A percentile compares a stretch with the other conserved stretches of the same genome.
These are phyloP conservation scores for Aplidium turbinatum DNA, from an alignment of 23 tunicate genomes.

Conservation along the genomic window DNA sequence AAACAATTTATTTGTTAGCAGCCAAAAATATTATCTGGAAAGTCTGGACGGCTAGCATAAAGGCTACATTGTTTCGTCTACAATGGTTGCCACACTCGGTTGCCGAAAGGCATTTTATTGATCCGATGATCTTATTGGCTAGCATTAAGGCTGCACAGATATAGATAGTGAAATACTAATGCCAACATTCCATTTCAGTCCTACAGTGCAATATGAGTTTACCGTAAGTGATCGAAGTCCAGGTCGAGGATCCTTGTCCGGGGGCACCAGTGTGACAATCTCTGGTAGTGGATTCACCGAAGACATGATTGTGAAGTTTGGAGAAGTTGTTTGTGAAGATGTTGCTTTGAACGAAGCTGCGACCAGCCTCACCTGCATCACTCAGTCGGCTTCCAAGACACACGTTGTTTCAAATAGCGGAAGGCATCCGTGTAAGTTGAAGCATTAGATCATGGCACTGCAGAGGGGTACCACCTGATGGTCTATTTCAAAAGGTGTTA, in stretches of 20 bases:
- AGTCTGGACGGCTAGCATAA: too few relatives aligned
- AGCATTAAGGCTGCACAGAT: background rate
- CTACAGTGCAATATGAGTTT: slow-evolving; percentile 34
- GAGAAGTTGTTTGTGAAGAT: slow-evolving; percentile 38
- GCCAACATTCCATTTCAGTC: too few relatives aligned
- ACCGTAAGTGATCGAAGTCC: slow-evolving; percentile 24
- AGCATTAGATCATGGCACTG: too few relatives aligned
- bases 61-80: too few relatives aligned
- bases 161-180: too few relatives aligned
- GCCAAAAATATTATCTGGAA: too few relatives aligned
- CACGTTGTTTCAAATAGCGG: slow-evolving; percentile 54
- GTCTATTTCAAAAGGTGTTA: too few relatives aligned
- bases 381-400: slow-evolving; percentile 19
- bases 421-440: slow-evolving; percentile 48
- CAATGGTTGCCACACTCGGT: too few relatives aligned
- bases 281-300: slow-evolving; percentile 42
- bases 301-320: slow-evolving; percentile 40
- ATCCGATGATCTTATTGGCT: background rate
- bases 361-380: slow-evolving; percentile 25
- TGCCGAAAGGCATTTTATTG: too few relatives aligned
- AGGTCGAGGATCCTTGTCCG: slow-evolving; percentile 40
- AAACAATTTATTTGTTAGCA: too few relatives aligned
- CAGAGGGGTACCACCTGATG: too few relatives aligned
- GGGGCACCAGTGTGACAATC: slow-evolving; percentile 47
- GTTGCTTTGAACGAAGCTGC: background rate